A percentile compares a stretch with the other conserved stretches of the same genome.
These are phyloP conservation scores for Coelogynopora nodosa DNA, from an alignment of 2,888 invertebrate species.

Conservation along the genomic window DNA sequence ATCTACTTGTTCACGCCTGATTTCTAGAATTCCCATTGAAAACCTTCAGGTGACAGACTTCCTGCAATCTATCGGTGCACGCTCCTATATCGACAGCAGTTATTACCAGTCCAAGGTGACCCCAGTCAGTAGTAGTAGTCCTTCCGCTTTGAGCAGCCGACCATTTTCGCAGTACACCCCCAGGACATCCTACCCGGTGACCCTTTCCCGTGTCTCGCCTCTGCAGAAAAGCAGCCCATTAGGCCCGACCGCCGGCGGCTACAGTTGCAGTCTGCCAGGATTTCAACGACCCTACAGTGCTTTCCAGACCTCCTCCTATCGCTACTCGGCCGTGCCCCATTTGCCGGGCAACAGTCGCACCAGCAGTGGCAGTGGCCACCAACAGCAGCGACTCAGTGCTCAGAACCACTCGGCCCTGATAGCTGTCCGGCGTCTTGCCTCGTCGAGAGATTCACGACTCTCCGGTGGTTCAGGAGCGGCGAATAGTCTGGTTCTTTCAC, in stretches of 20 bases:
- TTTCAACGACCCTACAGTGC: background rate
- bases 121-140: background rate
- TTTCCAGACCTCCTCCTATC: background rate
- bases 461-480: background rate
- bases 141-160: background rate
- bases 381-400: background rate
- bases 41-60: conserved; percentile 4
- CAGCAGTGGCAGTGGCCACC: background rate
- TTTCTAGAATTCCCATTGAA: background rate
- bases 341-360: background rate
- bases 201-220: background rate
- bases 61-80: background rate
- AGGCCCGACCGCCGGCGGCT: background rate
- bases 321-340: background rate
- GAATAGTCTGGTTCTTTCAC: background rate
- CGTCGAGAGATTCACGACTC: background rate
- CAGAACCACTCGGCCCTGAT: background rate
- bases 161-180: background rate
- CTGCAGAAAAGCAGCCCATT: background rate
- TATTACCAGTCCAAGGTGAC: background rate
- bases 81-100: background rate
- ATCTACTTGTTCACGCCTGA: background rate
- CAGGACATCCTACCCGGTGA: background rate
- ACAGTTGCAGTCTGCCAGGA: background rate
- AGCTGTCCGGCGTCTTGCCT: background rate